Conservation (phyloP, 2,888 invertebrate genomes). For the Caenorhabditis afra region DNA sequence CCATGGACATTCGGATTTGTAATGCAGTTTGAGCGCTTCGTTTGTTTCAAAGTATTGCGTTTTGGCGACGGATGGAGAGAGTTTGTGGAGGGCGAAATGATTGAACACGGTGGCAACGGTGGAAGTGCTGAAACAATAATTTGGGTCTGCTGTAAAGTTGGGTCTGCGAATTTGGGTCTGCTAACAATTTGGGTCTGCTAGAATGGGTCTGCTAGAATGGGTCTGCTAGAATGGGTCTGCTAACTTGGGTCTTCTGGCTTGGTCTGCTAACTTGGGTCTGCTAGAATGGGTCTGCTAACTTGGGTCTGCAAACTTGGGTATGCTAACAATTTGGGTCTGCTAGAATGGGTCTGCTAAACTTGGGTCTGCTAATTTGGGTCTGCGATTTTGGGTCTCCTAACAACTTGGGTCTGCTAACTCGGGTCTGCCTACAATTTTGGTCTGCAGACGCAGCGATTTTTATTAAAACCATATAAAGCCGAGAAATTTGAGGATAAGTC, state of each 20-base stretch:
- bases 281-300: too few relatives aligned
- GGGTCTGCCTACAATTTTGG: too few relatives aligned
- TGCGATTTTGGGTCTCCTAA: too few relatives aligned
- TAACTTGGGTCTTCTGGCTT: neutral
- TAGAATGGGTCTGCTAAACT: too few relatives aligned
- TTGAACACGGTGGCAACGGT: constrained; percentile 87
- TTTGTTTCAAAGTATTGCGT: constrained; percentile 44
- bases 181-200: neutral
- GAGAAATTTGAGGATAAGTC: too few relatives aligned
- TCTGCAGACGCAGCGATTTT: too few relatives aligned
- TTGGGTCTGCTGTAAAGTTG: neutral
- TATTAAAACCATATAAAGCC: too few relatives aligned
- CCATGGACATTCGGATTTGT: constrained; percentile 85
- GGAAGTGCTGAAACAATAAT: constrained; percentile 78
- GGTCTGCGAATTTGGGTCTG: constrained; percentile 2
- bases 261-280: neutral
- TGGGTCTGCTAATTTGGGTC: too few relatives aligned
- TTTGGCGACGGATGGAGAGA: constrained; percentile 81
- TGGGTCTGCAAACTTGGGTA: too few relatives aligned
- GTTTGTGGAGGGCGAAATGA: constrained; percentile 86
- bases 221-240: neutral
- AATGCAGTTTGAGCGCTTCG: constrained; percentile 93
- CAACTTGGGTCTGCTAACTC: too few relatives aligned
- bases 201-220: too few relatives aligned
- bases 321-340: too few relatives aligned